Evolutionary conservation across 2,888 invertebrate species (phyloP).

Genomic region (Synanthedon vespiformis): DNA sequence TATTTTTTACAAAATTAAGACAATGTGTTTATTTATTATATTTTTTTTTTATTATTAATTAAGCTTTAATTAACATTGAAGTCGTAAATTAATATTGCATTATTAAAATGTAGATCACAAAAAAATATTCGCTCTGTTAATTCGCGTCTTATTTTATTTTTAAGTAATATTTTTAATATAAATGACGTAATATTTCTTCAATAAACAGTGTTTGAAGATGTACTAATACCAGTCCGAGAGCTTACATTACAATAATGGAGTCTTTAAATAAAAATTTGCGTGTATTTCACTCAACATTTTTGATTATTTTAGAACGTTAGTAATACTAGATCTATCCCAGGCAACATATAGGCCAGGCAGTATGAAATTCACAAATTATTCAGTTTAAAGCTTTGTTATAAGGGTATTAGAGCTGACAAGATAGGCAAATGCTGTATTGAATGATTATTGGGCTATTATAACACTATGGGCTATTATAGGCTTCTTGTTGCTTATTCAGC

Average conservation of each 20-base stretch:
- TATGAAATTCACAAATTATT: too few species aligned
- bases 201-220: slow-evolving; percentile 14
- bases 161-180: background rate
- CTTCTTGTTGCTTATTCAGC: too few species aligned
- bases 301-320: too few species aligned
- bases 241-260: slow-evolving; percentile 15
- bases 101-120: background rate
- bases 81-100: background rate
- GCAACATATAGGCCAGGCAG: too few species aligned
- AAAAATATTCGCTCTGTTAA: background rate
- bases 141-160: background rate
- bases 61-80: background rate
- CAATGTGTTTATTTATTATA: background rate
- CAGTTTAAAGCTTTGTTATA: too few species aligned
- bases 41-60: background rate
- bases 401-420: too few species aligned
- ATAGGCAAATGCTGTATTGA: too few species aligned
- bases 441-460: too few species aligned
- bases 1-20: slow-evolving; percentile 34
- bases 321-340: too few species aligned
- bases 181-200: background rate
- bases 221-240: slow-evolving; percentile 30
- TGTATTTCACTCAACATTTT: background rate
- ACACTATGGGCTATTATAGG: too few species aligned
- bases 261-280: slow-evolving; percentile 13